These are phyloP conservation scores for Aythya baeri DNA, from an alignment of 2,113 vertebrate species.

Conservation along the genomic window DNA sequence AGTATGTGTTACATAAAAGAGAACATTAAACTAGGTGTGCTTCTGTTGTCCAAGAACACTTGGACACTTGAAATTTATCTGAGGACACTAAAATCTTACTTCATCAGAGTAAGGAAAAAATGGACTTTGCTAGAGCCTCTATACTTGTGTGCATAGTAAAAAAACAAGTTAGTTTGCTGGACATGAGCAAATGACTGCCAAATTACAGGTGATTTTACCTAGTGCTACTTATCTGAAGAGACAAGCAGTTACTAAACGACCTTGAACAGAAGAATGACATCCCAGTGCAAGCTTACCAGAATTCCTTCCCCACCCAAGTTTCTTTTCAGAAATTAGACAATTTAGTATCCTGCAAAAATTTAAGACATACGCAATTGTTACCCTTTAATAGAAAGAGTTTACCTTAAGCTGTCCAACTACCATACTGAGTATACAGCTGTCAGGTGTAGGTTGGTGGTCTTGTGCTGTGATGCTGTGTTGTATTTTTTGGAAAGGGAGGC, in stretches of 20 bases:
- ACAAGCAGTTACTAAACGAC: neutral
- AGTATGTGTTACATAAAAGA: neutral
- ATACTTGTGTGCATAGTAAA: neutral
- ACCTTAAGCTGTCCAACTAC: conserved; percentile 99
- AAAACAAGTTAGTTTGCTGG: too few species aligned
- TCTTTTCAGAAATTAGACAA: neutral
- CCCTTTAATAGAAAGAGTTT: conserved; percentile 56
- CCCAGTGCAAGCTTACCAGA: neutral
- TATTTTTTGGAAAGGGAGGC: conserved; percentile 98
- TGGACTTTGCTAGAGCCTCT: neutral
- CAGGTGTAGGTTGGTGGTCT: conserved; percentile 98
- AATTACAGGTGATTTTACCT: neutral
- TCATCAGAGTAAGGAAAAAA: neutral
- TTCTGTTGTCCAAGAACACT: neutral
- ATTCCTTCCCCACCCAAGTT: neutral
- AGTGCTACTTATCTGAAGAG: neutral
- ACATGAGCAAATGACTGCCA: neutral
- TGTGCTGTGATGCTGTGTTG: conserved; percentile 98
- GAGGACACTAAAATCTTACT: neutral
- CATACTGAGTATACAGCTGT: conserved; percentile 98
- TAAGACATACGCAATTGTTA: neutral
- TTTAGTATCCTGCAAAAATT: conserved; percentile 2
- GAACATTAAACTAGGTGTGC: neutral
- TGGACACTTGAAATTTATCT: neutral
- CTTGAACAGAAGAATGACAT: neutral